Evolutionary conservation across 1,140 invertebrate species (phyloP).

Genomic region (Leptinotarsa defecta): DNA sequence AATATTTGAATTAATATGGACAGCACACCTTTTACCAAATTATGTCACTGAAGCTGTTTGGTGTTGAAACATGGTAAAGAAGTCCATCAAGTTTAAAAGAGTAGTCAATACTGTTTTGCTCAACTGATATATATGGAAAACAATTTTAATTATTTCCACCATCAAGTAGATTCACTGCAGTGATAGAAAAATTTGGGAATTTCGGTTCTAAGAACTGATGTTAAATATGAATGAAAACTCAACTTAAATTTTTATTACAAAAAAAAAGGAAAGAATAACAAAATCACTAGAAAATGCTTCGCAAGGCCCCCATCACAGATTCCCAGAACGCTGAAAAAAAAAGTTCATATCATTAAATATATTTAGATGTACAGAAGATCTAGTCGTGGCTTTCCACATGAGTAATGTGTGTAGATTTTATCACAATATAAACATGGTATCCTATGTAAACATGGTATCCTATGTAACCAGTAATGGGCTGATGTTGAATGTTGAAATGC

Average conservation of each 20-base stretch:
- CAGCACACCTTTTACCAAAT: too few species aligned
- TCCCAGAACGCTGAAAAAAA: conserved; percentile 35
- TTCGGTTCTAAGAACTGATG: background rate
- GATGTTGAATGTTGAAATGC: too few species aligned
- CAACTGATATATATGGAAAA: background rate
- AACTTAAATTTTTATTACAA: background rate
- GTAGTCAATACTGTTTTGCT: background rate
- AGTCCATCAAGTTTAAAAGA: too few species aligned
- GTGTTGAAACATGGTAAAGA: too few species aligned
- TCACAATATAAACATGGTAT: too few species aligned
- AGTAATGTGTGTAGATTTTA: too few species aligned
- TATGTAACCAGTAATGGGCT: too few species aligned
- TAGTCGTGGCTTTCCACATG: too few species aligned
- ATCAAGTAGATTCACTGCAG: background rate
- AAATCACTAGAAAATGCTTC: conserved; percentile 35
- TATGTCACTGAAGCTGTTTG: too few species aligned
- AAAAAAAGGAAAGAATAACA: conserved; percentile 6
- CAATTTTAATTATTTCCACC: background rate
- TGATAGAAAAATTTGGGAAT: background rate
- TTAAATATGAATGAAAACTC: background rate
- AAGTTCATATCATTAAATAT: background rate
- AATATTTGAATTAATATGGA: too few species aligned
- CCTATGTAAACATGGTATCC: too few species aligned
- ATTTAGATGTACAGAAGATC: too few species aligned
- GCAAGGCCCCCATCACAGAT: conserved; percentile 32